Conservation (phyloP, 2,888 invertebrate species). For the Microchrysa polita region DNA sequence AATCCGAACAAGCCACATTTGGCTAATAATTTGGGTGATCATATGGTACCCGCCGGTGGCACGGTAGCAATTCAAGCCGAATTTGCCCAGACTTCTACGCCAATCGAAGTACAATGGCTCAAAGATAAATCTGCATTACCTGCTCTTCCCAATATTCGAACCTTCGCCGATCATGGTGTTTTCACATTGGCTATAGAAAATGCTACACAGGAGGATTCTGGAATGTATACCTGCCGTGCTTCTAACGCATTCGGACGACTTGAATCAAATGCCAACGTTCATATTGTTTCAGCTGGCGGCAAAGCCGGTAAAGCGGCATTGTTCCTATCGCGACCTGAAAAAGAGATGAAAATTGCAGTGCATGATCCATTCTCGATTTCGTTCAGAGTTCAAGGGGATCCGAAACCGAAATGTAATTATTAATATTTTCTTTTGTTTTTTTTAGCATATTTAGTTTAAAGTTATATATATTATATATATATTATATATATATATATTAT, state of each 20-base stretch:
- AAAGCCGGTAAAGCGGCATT: constrained; percentile 79
- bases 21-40: constrained; percentile 74
- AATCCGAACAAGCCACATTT: constrained; percentile 75
- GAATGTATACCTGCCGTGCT: constrained; percentile 80
- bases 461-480: too few species aligned
- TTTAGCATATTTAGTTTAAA: too few species aligned
- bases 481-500: too few species aligned
- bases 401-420: constrained; percentile 81
- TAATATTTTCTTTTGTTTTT: neutral
- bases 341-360: constrained; percentile 76
- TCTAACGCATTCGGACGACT: constrained; percentile 77
- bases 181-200: constrained; percentile 79
- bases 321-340: constrained; percentile 82
- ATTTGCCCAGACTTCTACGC: constrained; percentile 71
- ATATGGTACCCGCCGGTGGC: constrained; percentile 78
- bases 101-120: constrained; percentile 81
- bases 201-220: constrained; percentile 77
- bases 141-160: constrained; percentile 71
- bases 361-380: constrained; percentile 87
- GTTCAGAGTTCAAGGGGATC: constrained; percentile 83
- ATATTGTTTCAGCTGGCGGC: constrained; percentile 69
- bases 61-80: constrained; percentile 85
- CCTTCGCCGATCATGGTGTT: constrained; percentile 73
- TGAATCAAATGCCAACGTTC: constrained; percentile 78
- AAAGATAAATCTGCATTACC: constrained; percentile 71